Evolutionary conservation across 2,888 invertebrate genomes (phyloP).

Genomic region (Sphaeridia pumilis): DNA sequence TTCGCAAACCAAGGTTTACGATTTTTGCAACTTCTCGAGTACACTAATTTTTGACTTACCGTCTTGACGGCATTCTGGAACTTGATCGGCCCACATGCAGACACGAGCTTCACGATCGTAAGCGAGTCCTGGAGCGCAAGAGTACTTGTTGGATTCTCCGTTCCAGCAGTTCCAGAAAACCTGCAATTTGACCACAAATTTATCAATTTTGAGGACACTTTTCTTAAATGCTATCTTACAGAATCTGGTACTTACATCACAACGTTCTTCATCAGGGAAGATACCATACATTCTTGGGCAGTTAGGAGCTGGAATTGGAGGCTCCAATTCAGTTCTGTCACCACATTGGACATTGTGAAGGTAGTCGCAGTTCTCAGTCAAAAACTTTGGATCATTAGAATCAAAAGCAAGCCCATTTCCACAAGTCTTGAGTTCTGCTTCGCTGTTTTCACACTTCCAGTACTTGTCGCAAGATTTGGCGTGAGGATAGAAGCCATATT

Average conservation of each 20-base stretch:
- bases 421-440: conserved; percentile 78
- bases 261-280: conserved; percentile 75
- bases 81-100: conserved; percentile 95
- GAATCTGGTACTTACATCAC: no score
- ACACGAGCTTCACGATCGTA: conserved; percentile 87
- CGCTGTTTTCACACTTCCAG: conserved; percentile 83
- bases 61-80: conserved; percentile 79
- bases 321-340: conserved; percentile 73
- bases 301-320: conserved; percentile 69
- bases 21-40: no score
- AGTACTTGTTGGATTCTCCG: conserved; percentile 84
- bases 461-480: conserved; percentile 83
- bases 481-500: conserved; percentile 89
- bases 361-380: conserved; percentile 91
- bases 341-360: conserved; percentile 89
- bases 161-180: conserved; percentile 97
- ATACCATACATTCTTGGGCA: conserved; percentile 81
- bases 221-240: background rate
- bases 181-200: no score
- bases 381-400: conserved; percentile 72
- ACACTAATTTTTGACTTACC: no score
- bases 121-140: conserved; percentile 86
- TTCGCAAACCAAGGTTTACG: background rate
- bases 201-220: no score
- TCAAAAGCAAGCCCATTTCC: conserved; percentile 90